These are phyloP conservation scores for Chromis chromis DNA, from an alignment of 2,797 vertebrate genomes.

Conservation along the genomic window DNA sequence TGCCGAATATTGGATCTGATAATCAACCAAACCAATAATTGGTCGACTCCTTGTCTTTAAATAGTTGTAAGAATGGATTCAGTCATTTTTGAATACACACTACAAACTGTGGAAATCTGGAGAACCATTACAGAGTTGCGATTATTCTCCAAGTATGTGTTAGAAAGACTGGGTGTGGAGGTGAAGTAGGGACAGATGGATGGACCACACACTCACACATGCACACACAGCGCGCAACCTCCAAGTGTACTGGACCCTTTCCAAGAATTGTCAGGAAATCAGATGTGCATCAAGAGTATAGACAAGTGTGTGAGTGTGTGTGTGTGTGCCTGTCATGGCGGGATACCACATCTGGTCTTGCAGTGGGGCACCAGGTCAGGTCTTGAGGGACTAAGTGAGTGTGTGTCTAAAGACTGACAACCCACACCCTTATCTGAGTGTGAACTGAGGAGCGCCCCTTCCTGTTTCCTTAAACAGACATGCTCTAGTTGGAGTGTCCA, in stretches of 20 bases:
- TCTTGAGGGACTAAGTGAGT: slow-evolving; percentile 46
- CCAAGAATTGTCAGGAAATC: slow-evolving; percentile 45
- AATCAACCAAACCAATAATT: too few species aligned
- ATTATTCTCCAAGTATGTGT: slow-evolving; percentile 59
- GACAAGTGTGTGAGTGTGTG: slow-evolving; percentile 10
- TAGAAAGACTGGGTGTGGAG: slow-evolving; percentile 64
- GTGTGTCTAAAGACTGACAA: slow-evolving; percentile 50
- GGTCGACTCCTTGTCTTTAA: too few species aligned
- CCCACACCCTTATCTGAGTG: slow-evolving; percentile 76
- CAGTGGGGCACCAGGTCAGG: slow-evolving; percentile 66
- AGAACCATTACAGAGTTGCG: slow-evolving; percentile 37
- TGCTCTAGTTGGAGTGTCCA: slow-evolving; percentile 68
- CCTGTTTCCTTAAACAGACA: slow-evolving; percentile 79
- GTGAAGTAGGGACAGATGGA: slow-evolving; percentile 65
- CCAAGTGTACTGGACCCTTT: slow-evolving; percentile 38
- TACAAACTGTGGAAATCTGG: slow-evolving; percentile 34
- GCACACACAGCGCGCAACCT: slow-evolving; percentile 4
- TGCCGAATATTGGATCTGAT: too few species aligned
- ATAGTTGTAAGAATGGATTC: slow-evolving; percentile 6
- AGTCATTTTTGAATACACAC: slow-evolving; percentile 31
- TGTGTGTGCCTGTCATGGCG: slow-evolving; percentile 2
- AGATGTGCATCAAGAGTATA: slow-evolving; percentile 41
- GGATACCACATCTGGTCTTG: slow-evolving; percentile 74
- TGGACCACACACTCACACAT: slow-evolving; percentile 34
- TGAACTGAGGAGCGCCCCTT: slow-evolving; percentile 71